Percentiles rank a stretch among this genome's conserved stretches.
Conservation (phyloP, 2,797 vertebrate species). For the Cryptoblepharus egeriae region DNA sequence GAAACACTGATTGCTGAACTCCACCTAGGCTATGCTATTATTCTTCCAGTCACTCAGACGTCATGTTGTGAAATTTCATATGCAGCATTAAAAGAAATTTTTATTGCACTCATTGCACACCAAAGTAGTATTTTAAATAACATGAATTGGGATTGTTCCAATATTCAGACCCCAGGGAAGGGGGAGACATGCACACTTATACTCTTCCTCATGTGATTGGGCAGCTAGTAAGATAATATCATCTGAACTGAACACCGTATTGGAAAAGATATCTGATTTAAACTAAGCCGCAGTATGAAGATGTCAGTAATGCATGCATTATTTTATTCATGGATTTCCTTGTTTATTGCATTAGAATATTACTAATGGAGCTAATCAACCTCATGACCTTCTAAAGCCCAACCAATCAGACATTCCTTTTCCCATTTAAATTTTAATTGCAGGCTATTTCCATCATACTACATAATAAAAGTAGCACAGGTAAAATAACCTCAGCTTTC, state of each 20-base stretch:
- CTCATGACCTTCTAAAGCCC: neutral
- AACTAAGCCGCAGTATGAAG: neutral
- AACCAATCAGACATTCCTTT: neutral
- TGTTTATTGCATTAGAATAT: neutral
- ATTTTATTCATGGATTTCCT: too few relatives aligned
- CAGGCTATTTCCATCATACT: neutral
- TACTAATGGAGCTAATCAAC: constrained; percentile 7
- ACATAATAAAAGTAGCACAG: neutral
- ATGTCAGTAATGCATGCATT: neutral
- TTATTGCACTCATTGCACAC: too few relatives aligned
- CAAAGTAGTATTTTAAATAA: too few relatives aligned
- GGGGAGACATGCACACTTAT: too few relatives aligned
- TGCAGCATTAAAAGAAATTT: neutral
- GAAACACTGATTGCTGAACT: neutral
- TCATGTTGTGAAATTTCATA: neutral
- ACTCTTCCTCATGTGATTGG: too few relatives aligned
- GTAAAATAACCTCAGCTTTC: neutral
- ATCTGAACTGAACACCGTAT: too few relatives aligned
- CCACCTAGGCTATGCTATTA: neutral
- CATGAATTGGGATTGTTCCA: too few relatives aligned
- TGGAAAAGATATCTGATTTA: neutral
- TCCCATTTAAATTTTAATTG: constrained; percentile 24
- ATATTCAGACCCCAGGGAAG: too few relatives aligned
- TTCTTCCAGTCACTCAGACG: neutral
- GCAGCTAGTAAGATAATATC: too few relatives aligned